Conservation (phyloP, 2,113 vertebrate species). For the Pomatostomus ruficeps region DNA sequence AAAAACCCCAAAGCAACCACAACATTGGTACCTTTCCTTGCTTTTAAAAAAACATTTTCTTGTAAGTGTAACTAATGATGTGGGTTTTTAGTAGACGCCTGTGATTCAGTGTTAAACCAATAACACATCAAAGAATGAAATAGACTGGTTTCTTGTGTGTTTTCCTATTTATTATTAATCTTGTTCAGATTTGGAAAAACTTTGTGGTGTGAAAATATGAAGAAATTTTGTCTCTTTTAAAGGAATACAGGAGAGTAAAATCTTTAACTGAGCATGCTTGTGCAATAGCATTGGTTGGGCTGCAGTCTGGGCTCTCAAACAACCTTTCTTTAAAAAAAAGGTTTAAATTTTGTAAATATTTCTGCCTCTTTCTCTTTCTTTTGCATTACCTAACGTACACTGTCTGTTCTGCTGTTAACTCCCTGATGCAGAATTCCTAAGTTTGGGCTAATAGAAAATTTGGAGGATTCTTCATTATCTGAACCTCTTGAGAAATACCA, state of each 20-base stretch:
- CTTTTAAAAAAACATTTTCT: neutral
- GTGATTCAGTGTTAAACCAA: neutral
- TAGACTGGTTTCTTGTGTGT: neutral
- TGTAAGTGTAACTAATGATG: neutral
- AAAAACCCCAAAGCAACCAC: neutral
- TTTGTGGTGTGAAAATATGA: neutral
- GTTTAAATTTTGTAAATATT: neutral
- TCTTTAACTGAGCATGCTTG: neutral
- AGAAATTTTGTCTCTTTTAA: neutral
- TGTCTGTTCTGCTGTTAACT: constrained; percentile 51
- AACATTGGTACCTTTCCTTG: neutral
- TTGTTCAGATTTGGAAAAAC: neutral
- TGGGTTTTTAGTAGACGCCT: neutral
- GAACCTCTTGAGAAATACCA: constrained; percentile 64
- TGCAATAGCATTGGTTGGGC: neutral
- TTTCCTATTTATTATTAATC: neutral
- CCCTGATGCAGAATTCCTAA: constrained; percentile 61
- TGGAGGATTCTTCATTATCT: constrained; percentile 67
- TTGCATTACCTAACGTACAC: neutral
- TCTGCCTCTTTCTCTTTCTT: neutral
- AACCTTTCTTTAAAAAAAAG: neutral
- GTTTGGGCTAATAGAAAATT: constrained; percentile 67
- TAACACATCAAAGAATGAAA: neutral
- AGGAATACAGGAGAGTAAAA: neutral
- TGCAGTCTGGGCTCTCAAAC: neutral